Conservation (phyloP, 2,113 vertebrate species). For the Xiphorhynchus elegans region DNA sequence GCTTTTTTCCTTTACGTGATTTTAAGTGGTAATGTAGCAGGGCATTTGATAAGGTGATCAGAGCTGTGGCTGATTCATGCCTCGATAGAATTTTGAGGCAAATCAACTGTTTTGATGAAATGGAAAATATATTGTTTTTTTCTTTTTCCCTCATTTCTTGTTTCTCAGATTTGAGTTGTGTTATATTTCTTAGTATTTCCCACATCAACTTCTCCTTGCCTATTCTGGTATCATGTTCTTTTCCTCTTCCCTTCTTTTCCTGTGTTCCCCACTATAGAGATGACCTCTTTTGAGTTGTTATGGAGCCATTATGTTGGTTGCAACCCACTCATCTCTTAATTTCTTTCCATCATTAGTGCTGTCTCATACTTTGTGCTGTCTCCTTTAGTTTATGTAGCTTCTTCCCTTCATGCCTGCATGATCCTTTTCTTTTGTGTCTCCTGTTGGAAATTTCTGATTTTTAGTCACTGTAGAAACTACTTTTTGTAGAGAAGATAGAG, state of each 20-base stretch:
- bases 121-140: neutral
- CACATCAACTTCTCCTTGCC: neutral
- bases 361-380: neutral
- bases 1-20: neutral
- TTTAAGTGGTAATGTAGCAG: neutral
- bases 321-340: neutral
- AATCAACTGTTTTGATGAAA: neutral
- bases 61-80: neutral
- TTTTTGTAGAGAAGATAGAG: neutral
- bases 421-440: neutral
- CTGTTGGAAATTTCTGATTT: neutral
- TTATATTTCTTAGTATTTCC: neutral
- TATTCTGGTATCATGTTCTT: neutral
- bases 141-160: neutral
- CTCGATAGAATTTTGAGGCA: neutral
- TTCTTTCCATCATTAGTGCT: neutral
- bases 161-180: neutral
- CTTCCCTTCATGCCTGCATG: neutral
- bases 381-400: neutral
- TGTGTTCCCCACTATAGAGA: neutral
- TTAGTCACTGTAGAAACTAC: neutral
- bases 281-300: neutral
- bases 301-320: accelerated
- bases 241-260: neutral
- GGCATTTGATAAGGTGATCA: neutral